phyloP scores from a whole-genome alignment of 2,113 vertebrate species.

The Benitochromis conjunctus region DNA sequence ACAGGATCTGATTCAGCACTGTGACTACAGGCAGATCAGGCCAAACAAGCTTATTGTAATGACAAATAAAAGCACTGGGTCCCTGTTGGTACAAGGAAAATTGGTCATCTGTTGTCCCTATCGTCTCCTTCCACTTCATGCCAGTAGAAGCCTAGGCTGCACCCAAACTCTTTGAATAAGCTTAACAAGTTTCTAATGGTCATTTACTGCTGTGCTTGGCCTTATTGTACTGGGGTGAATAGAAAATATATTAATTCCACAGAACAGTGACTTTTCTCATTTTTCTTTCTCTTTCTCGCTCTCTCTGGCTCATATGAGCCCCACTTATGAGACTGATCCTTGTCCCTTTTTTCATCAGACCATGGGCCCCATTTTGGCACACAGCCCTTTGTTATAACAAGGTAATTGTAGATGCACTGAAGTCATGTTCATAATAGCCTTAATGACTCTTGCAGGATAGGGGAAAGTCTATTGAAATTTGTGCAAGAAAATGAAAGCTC shows the following conservation, averaged over 20 bases:
- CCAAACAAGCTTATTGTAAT: conserved; percentile 33
- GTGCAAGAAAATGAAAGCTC: background rate
- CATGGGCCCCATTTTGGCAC: background rate
- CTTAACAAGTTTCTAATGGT: conserved; percentile 32
- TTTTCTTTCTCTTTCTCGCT: background rate
- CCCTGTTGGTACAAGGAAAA: conserved; percentile 36
- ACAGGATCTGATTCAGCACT: conserved; percentile 66
- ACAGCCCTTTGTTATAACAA: background rate
- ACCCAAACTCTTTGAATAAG: conserved; percentile 33
- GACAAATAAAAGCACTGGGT: conserved; percentile 39
- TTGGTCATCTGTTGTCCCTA: conserved; percentile 11
- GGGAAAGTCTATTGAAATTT: background rate
- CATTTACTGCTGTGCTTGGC: conserved; percentile 20
- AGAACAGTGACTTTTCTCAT: background rate
- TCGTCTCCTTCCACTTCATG: conserved; percentile 1
- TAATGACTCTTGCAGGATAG: conserved; percentile 4
- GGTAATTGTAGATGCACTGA: conserved; percentile 25
- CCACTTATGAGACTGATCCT: background rate
- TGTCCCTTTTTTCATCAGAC: conserved; percentile 2
- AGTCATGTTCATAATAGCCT: conserved; percentile 2
- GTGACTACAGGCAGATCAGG: conserved; percentile 10
- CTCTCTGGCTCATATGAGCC: conserved; percentile 9
- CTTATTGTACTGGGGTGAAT: conserved; percentile 23
- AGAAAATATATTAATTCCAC: conserved; percentile 26
- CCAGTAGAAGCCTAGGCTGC: conserved; percentile 4